phyloP scores from a whole-genome alignment of 2,888 invertebrate genomes.

The Heliconius hortense region DNA sequence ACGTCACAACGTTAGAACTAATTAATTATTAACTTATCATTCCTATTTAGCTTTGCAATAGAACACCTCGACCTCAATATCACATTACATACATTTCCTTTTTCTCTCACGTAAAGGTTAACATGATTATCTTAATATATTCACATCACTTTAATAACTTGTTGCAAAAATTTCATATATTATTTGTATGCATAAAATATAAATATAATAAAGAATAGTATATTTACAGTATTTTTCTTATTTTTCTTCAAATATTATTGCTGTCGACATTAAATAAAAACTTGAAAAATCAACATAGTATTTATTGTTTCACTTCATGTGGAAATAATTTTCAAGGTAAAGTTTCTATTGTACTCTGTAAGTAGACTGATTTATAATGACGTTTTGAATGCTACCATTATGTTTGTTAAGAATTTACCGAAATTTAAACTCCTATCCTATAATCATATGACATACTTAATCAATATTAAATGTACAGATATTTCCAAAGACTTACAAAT shows the following conservation, averaged over 20 bases:
- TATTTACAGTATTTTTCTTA: neutral
- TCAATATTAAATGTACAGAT: too few relatives aligned
- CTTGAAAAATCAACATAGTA: neutral
- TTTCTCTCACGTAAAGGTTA: slow-evolving; percentile 33
- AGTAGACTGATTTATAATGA: slow-evolving; percentile 7
- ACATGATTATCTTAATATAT: slow-evolving; percentile 37
- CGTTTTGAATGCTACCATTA: slow-evolving; percentile 7
- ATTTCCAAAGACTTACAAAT: too few relatives aligned
- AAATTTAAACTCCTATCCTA: neutral
- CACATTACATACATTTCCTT: slow-evolving; percentile 37
- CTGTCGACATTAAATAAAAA: slow-evolving; percentile 14
- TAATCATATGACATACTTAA: neutral
- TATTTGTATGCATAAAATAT: neutral
- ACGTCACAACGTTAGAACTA: neutral
- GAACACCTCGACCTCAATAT: slow-evolving; percentile 42
- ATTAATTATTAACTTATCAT: slow-evolving; percentile 17
- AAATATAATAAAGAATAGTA: neutral
- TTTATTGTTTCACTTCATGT: slow-evolving; percentile 18
- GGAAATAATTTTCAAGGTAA: slow-evolving; percentile 25
- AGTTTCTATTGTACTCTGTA: slow-evolving; percentile 13
- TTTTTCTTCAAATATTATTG: slow-evolving; percentile 1
- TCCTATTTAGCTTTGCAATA: slow-evolving; percentile 19
- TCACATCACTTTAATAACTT: slow-evolving; percentile 11
- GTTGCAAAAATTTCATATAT: neutral
- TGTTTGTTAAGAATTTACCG: neutral